Base-by-base conservation (phyloP, 2,888 invertebrate genomes). In the Agrotis puta region DNA sequence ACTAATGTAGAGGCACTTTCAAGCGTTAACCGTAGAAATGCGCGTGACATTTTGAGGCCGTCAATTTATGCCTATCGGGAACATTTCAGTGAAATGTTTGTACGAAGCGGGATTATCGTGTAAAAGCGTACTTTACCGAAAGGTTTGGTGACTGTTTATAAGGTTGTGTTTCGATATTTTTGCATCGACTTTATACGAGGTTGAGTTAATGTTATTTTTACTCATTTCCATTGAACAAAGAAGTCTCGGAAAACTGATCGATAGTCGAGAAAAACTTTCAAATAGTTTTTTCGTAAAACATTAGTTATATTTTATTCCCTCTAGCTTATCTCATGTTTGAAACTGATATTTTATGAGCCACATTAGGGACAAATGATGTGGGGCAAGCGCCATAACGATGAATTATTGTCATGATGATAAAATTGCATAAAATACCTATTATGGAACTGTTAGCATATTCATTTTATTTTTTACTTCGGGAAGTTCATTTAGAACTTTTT, bases 1-100 rank as follows among this genome's bases (percentile, higher is more conserved):
- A 61, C 47, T 57, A 77, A 77, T 70, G 76, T 75, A 53, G 48
- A 43, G 54, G 53, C 77, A 77, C 56, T 77, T 68, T 77, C 22
- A 20, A 27, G 43, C 63, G 27, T 73, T 65, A 77, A 77, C 78
- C 68, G 65, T 79, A 64, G 64, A 66, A 18, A 69, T 66, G 68
- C 78, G 64, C 48, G 64, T 69, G 78, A 77, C 73, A 69, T 82
- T 77, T 79, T 69, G 68, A 64, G 71, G 78, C 22, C 82, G 51
- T 73, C 63, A 69, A 63, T 72, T 77, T 43, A 64, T 68, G 64
- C 58, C 57, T 50, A 77, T 56, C 45, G 71, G 64, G 48, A 39
- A 53, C 65, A 63, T 81, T 81, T 68, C 43, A 27, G n/a, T 48
- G 64, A 77, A 67, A 71, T 77, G 64, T 77, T 79, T 53, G 54